A percentile compares a stretch with the other conserved stretches of the same genome.
phyloP scores from a whole-genome alignment of 2,113 vertebrate species.

The Melanotaenia duboulayi region DNA sequence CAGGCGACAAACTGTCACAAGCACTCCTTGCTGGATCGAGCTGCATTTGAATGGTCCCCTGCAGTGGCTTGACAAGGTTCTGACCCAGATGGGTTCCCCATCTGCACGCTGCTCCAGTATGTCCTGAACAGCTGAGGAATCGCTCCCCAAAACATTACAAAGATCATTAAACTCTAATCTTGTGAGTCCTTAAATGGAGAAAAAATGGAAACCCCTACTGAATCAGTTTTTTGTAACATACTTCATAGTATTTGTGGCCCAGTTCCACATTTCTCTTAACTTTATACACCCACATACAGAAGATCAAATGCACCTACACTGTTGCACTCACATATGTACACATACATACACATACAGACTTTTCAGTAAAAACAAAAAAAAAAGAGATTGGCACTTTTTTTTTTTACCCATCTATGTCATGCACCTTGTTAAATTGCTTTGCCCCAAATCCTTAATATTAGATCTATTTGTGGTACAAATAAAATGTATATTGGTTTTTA shows the following conservation, averaged over 20 bases:
- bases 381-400: slow-evolving; percentile 79
- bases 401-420: slow-evolving; percentile 79
- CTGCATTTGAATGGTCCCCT: slow-evolving; percentile 97
- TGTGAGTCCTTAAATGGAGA: slow-evolving; percentile 63
- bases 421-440: slow-evolving; percentile 84
- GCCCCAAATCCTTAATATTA: slow-evolving; percentile 79
- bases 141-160: slow-evolving; percentile 56
- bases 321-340: slow-evolving; percentile 26
- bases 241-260: slow-evolving; percentile 73
- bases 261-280: slow-evolving; percentile 67
- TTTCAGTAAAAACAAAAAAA: slow-evolving; percentile 53
- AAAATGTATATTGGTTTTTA: slow-evolving; percentile 79
- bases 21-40: slow-evolving; percentile 99
- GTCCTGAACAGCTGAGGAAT: slow-evolving; percentile 85
- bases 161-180: slow-evolving; percentile 70
- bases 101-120: slow-evolving; percentile 99
- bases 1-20: slow-evolving; percentile 97
- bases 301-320: slow-evolving; percentile 33
- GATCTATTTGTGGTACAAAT: slow-evolving; percentile 82
- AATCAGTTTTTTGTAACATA: slow-evolving; percentile 69
- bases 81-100: slow-evolving; percentile 99
- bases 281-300: slow-evolving; percentile 27
- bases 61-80: slow-evolving; percentile 98
- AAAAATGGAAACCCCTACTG: slow-evolving; percentile 52
- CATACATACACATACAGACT: slow-evolving; percentile 46